Conservation (phyloP, 1,140 invertebrate genomes). For the Pseudomyrmex cubaensis region DNA sequence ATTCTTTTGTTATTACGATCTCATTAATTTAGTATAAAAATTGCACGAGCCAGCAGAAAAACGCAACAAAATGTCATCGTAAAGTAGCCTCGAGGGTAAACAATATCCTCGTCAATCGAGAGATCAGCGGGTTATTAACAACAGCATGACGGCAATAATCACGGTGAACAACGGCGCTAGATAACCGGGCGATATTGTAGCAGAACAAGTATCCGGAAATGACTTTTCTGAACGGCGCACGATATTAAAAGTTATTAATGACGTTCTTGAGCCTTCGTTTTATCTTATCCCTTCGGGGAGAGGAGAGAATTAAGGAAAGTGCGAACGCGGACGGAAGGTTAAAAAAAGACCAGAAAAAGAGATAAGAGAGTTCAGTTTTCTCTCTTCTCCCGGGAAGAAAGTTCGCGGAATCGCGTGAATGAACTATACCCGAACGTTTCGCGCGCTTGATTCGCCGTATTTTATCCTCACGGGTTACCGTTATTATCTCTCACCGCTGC, state of each 20-base stretch:
- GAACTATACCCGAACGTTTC: conserved; percentile 48
- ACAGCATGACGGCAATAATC: conserved; percentile 14
- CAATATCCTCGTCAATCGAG: conserved; percentile 33
- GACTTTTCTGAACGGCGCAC: conserved; percentile 48
- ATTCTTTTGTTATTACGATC: neutral
- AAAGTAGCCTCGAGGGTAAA: neutral
- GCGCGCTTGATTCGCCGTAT: conserved; percentile 40
- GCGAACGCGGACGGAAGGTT: conserved; percentile 29
- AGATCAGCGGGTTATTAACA: conserved; percentile 36
- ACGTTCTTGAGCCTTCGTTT: conserved; percentile 40
- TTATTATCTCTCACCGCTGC: conserved; percentile 64
- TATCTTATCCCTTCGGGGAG: conserved; percentile 9
- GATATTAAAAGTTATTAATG: conserved; percentile 70
- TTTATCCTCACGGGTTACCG: conserved; percentile 51
- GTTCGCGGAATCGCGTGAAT: conserved; percentile 33
- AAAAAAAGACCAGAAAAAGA: conserved; percentile 26
- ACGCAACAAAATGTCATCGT: neutral
- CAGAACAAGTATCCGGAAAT: conserved; percentile 57
- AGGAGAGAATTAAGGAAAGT: conserved; percentile 56
- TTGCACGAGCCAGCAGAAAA: neutral
- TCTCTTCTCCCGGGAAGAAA: conserved; percentile 10
- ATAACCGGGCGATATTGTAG: conserved; percentile 37
- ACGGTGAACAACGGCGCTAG: conserved; percentile 29
- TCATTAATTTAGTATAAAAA: neutral
- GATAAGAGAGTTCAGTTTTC: conserved; percentile 64